Evolutionary conservation across 2,797 vertebrate genomes (phyloP).

Genomic region (Diceros bicornis): DNA sequence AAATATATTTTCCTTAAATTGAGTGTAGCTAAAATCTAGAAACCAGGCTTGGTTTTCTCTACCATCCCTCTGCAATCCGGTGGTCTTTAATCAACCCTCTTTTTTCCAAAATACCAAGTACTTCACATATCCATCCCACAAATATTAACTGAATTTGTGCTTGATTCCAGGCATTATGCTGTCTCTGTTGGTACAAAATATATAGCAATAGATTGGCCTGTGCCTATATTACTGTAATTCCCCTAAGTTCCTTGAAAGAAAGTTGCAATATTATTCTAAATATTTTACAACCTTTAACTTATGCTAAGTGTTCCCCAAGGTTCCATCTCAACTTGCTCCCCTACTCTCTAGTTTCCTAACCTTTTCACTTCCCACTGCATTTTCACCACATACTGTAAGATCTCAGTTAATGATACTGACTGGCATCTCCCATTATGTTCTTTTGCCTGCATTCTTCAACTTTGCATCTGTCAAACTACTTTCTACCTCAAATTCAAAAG

Average conservation of each 20-base stretch:
- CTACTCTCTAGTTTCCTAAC: neutral
- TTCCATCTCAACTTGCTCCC: neutral
- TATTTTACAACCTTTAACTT: slow-evolving; percentile 42
- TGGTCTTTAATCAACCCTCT: neutral
- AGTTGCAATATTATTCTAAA: slow-evolving; percentile 43
- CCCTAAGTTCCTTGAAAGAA: slow-evolving; percentile 36
- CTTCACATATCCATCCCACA: neutral
- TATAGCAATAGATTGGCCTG: neutral
- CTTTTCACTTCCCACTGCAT: neutral
- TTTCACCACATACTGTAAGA: neutral
- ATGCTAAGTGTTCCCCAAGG: neutral
- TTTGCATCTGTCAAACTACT: neutral
- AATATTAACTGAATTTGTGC: neutral
- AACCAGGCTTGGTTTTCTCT: neutral
- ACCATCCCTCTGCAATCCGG: neutral
- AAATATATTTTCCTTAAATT: neutral
- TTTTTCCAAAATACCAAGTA: neutral
- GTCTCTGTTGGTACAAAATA: neutral
- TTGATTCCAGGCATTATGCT: neutral
- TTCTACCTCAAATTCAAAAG: slow-evolving; percentile 41
- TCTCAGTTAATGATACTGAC: neutral
- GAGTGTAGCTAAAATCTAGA: neutral
- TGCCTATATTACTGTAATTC: neutral
- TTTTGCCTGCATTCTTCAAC: slow-evolving; percentile 24
- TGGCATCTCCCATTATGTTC: neutral